Evolutionary conservation across 2,113 vertebrate species (phyloP).

Genomic region (Pelmatolapia mariae): DNA sequence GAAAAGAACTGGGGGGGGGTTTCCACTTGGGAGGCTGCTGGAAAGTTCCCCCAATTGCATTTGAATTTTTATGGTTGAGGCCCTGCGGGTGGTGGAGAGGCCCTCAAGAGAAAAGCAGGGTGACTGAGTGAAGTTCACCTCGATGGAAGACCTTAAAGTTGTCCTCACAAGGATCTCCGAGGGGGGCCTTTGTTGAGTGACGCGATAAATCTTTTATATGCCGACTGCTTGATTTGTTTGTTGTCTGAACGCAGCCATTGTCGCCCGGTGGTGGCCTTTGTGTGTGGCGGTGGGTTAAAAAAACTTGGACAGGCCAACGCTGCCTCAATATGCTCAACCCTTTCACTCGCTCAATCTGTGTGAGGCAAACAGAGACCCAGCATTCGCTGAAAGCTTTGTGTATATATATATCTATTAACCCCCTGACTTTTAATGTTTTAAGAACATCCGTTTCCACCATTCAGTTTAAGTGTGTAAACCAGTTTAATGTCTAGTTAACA

Average conservation of each 20-base stretch:
- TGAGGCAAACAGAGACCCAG: slow-evolving; percentile 53
- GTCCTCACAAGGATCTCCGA: slow-evolving; percentile 35
- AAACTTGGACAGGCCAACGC: slow-evolving; percentile 45
- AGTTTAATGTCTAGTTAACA: not conserved
- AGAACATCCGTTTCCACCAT: not conserved
- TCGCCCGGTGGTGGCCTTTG: slow-evolving; percentile 50
- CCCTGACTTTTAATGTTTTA: not conserved
- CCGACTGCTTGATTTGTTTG: slow-evolving; percentile 60
- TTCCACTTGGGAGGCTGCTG: slow-evolving; percentile 40
- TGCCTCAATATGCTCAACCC: slow-evolving; percentile 55
- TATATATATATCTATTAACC: slow-evolving; percentile 5
- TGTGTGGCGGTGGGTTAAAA: slow-evolving; percentile 49
- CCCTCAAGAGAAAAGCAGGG: slow-evolving; percentile 40
- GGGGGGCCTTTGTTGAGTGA: slow-evolving; percentile 60
- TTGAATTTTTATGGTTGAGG: slow-evolving; percentile 60
- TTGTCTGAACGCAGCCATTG: slow-evolving; percentile 63
- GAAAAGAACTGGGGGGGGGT: slow-evolving; percentile 21
- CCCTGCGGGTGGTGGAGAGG: slow-evolving; percentile 44
- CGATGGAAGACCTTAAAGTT: slow-evolving; percentile 27
- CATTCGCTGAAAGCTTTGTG: not conserved
- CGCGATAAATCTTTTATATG: slow-evolving; percentile 69
- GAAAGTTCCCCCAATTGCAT: slow-evolving; percentile 34
- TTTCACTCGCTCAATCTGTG: slow-evolving; percentile 55
- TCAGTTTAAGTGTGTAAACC: not conserved
- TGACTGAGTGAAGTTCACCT: slow-evolving; percentile 51